Conservation (phyloP, 1,140 invertebrate genomes). For the Drosophila littoralis region DNA sequence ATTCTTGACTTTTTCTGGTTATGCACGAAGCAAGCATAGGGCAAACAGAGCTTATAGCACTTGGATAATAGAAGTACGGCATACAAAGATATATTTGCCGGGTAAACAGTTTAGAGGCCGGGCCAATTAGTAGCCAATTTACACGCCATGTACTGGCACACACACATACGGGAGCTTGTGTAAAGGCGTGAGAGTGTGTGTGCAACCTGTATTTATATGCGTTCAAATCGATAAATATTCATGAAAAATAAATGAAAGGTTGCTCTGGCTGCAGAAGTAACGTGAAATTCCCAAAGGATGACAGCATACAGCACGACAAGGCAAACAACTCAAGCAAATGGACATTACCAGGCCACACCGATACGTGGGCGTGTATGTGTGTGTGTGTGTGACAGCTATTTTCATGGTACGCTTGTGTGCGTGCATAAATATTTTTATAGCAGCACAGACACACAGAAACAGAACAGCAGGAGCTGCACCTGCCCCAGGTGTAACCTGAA, state of each 20-base stretch:
- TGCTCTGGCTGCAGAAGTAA: slow-evolving; percentile 34
- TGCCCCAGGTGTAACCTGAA: slow-evolving; percentile 38
- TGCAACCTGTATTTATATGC: slow-evolving; percentile 25
- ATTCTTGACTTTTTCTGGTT: too few relatives aligned
- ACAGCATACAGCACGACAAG: slow-evolving; percentile 48
- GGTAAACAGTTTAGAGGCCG: slow-evolving; percentile 19
- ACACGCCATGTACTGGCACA: slow-evolving; percentile 22
- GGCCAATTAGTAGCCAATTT: slow-evolving; percentile 39
- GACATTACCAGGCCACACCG: slow-evolving; percentile 45
- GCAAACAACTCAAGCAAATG: slow-evolving; percentile 50
- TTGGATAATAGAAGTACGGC: slow-evolving; percentile 8
- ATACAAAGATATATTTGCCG: slow-evolving; percentile 7
- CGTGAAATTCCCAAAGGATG: slow-evolving; percentile 66
- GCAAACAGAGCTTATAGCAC: not conserved
- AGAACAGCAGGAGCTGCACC: slow-evolving; percentile 26
- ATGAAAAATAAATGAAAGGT: slow-evolving; percentile 72
- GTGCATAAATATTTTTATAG: slow-evolving; percentile 69
- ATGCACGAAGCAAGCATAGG: not conserved
- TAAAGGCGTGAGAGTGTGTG: slow-evolving; percentile 4
- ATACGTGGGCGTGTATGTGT: slow-evolving; percentile 7
- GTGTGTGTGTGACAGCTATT: slow-evolving; percentile 27
- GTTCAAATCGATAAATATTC: slow-evolving; percentile 75
- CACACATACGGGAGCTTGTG: not conserved
- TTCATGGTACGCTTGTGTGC: slow-evolving; percentile 32
- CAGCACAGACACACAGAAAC: slow-evolving; percentile 12